Percentiles rank a stretch among this genome's conserved stretches.
phyloP scores from a whole-genome alignment of 1,140 invertebrate genomes.

The Patella vulgata region DNA sequence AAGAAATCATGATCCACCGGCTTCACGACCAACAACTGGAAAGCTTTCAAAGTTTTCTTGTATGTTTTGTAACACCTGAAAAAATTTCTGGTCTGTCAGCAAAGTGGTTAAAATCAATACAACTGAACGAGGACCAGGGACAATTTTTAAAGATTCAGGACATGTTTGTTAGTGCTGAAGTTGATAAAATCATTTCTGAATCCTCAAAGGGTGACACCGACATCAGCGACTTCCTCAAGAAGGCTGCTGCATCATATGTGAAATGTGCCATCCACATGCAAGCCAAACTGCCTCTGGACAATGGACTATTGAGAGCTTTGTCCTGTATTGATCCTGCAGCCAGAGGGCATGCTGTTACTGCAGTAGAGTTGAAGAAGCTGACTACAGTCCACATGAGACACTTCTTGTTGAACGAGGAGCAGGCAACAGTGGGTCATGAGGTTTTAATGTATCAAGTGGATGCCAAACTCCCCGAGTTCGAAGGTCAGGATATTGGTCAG shows the following conservation, averaged over 20 bases:
- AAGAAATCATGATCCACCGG: conserved; percentile 29
- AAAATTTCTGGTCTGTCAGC: conserved; percentile 1
- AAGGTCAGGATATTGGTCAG: conserved; percentile 3
- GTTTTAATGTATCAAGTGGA: conserved; percentile 8
- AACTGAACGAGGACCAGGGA: neutral
- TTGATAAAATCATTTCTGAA: neutral
- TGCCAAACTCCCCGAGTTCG: neutral
- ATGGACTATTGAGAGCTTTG: conserved; percentile 11
- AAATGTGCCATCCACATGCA: conserved; percentile 16
- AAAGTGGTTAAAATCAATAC: conserved; percentile 7
- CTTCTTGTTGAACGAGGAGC: conserved; percentile 13
- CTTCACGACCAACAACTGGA: conserved; percentile 32
- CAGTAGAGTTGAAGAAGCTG: conserved; percentile 3
- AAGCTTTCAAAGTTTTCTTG: conserved; percentile 26
- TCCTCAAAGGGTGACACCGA: neutral
- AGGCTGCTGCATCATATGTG: no score
- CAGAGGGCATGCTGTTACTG: conserved; percentile 2
- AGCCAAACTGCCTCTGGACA: conserved; percentile 20
- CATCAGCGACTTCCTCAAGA: conserved; percentile 1
- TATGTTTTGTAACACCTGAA: conserved; percentile 32
- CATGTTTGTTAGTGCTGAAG: conserved; percentile 20
- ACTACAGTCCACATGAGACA: neutral
- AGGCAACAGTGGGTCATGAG: conserved; percentile 7
- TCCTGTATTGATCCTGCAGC: no score
- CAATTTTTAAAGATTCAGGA: conserved; percentile 8